Conservation (phyloP, 2,113 vertebrate species). For the Malurus elegans region DNA sequence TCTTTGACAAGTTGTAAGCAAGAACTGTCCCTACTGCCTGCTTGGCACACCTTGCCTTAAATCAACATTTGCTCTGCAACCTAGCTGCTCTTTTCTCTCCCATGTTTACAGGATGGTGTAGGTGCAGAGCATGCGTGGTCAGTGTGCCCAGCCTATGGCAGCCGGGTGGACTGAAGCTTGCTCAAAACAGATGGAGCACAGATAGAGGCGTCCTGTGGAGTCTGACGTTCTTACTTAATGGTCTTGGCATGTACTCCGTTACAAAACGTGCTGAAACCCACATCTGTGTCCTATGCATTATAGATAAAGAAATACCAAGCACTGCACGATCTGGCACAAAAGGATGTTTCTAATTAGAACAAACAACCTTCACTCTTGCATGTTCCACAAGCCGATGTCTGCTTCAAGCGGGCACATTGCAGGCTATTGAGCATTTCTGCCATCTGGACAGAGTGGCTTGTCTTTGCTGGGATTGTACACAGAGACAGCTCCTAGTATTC, state of each 20-base stretch:
- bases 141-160: neutral
- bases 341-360: conserved; percentile 7
- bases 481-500: neutral
- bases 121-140: neutral
- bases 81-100: neutral
- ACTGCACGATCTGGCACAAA: neutral
- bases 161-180: neutral
- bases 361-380: neutral
- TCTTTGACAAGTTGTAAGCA: neutral
- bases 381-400: neutral
- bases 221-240: neutral
- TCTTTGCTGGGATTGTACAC: neutral
- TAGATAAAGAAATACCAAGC: neutral
- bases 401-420: rapidly evolving
- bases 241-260: neutral
- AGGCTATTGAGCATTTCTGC: neutral
- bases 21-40: neutral
- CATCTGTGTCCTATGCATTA: neutral
- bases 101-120: rapidly evolving
- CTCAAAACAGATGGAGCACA: neutral
- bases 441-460: neutral
- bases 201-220: neutral
- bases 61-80: neutral
- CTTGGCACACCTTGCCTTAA: neutral
- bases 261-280: conserved; percentile 22